Evolutionary conservation across 2,797 vertebrate species (phyloP), one percentile per base, ranked within the genome.

Genomic region (Pantherophis vulpinus): DNA sequence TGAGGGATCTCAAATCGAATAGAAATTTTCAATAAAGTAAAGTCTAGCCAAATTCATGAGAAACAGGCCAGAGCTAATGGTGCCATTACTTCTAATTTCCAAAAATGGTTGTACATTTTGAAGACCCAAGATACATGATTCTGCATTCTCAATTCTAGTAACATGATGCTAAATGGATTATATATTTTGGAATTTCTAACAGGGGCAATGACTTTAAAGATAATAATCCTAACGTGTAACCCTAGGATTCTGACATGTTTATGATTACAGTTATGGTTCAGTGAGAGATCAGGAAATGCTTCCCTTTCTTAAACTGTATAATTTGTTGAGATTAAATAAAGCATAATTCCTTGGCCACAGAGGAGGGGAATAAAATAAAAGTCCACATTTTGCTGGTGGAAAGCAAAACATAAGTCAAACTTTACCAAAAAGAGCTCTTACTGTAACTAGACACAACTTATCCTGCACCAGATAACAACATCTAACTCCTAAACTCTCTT

Each of bases 21-120:
- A 74, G 58, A 91, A 93, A 32, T 83, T 74, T 0, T 90, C 90
- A 91, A 79, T 88, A 88, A 11, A 92, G 32, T 42, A 7, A 42
- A 0, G 25, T 94, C 20, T 55, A 92, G n/a, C 93, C 59, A 94
- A 94, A 86, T 9, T 91, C 90, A 74, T 5, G 94, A 92, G 88
- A 51, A 13, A 94, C 51, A 42, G 93, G 93, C 47, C 29, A 60
- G 11, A 10, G 25, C 16, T 93, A 89, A 86, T 94, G 91, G 56
- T 13, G 88, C 86, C 92, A 9, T 90, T 92, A 70, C 37, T 95
- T 89, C 1, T 90, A 94, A 94, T 86, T 86, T 83, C 89, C 87
- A 93, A 86, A n/a, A 58, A 32, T 37, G 70, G 37, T 90, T 56
- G 0, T 2, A 55, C 47, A 91, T 47, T 91, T 91, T 51, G n/a